Evolutionary conservation across 2,113 vertebrate species (phyloP), one percentile per base, ranked within the genome.

Genomic region (Ptilorrhoa leucosticta): DNA sequence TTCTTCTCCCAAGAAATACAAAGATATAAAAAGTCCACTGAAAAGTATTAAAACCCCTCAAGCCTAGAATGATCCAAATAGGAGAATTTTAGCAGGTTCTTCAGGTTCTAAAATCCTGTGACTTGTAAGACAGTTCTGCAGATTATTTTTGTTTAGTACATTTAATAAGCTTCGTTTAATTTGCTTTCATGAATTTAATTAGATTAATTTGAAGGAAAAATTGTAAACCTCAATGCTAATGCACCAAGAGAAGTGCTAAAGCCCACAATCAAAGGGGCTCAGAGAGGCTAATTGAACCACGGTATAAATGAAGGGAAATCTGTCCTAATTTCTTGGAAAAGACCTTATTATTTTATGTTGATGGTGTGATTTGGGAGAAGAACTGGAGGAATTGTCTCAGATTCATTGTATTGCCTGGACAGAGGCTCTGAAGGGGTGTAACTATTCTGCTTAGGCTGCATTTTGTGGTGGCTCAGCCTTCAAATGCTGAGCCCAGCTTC

Each of bases 401-500:
- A 54, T 45, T 50, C 30, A 13, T 45, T 61, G 31, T 19, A 4
- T 16, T 23, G 35, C 58, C 68, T 75, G 45, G 35, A 24, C 28
- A 83, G 83, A 39, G 31, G 27, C 44, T 88, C 83, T 57, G 76
- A 13, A 37, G 45, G 53, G 31, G 26, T 15, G 58, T 4, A 45
- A 50, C n/a, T n/a, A 0, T 39, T 48, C 66, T 48, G 48, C 57
- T 86, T 21, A 39, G 6, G 9, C 48, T 42, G 70, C 22, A 3
- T 44, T 83, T 82, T 60, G 73, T 6, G 24, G 54, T 7, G 3
- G 13, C 20, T 82, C 65, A 31, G 39, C 63, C 72, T 45, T 30
- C 56, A 24, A 35, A 48, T 0, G 0, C 6, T 4, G 26, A 65
- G 53, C 68, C 65, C 1, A 4, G 15, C 14, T 40, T 30, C 0